Conservation (phyloP, 2,888 invertebrate species). For the Rotaria sp. region DNA sequence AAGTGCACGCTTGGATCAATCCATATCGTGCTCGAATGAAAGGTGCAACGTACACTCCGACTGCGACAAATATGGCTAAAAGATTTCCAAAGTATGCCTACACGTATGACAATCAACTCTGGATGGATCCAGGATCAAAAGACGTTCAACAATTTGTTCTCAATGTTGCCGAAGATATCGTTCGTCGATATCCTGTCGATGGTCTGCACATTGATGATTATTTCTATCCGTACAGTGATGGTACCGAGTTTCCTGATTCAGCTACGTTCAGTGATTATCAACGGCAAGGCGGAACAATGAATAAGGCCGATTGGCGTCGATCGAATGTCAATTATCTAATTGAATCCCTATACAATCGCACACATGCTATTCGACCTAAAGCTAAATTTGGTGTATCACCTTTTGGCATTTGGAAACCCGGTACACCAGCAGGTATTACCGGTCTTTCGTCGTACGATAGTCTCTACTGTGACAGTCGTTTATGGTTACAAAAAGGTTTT, state of each 20-base stretch:
- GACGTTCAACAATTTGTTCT: conserved; percentile 45
- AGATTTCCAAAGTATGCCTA: conserved; percentile 47
- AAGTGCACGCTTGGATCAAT: conserved; percentile 50
- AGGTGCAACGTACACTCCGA: conserved; percentile 45
- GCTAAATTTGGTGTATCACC: conserved; percentile 50
- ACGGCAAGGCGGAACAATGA: conserved; percentile 45
- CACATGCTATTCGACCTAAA: conserved; percentile 44
- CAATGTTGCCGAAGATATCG: conserved; percentile 47
- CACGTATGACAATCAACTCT: conserved; percentile 44
- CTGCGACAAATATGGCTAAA: conserved; percentile 47
- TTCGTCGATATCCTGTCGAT: conserved; percentile 48
- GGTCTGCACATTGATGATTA: conserved; percentile 52
- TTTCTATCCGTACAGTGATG: conserved; percentile 51
- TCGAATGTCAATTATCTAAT: conserved; percentile 47
- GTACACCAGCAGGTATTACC: conserved; percentile 45
- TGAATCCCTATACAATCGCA: conserved; percentile 43
- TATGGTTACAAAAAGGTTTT: conserved; percentile 49
- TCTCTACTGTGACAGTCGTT: conserved; percentile 48
- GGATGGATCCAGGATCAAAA: conserved; percentile 50
- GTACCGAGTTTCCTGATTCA: conserved; percentile 47
- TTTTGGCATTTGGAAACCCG: conserved; percentile 50
- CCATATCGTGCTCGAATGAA: conserved; percentile 48
- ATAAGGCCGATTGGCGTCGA: conserved; percentile 47
- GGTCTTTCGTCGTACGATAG: conserved; percentile 43
- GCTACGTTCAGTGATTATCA: conserved; percentile 46